Percentiles rank a stretch among this genome's conserved stretches.
phyloP scores from a whole-genome alignment of 2,113 vertebrate genomes.

The Grammomys surdaster region DNA sequence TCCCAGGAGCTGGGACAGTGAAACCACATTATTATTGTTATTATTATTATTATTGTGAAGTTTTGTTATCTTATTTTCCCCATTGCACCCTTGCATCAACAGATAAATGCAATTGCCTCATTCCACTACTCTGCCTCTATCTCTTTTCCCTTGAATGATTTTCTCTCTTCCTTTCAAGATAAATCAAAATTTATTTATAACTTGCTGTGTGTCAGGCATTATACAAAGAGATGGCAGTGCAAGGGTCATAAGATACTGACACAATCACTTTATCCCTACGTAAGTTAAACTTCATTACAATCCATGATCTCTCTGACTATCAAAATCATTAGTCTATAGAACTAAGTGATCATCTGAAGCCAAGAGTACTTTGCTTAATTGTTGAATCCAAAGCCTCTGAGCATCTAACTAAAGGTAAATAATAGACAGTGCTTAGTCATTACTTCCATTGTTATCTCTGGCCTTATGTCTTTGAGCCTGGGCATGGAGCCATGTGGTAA shows the following conservation, averaged over 20 bases:
- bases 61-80: background rate
- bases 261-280: background rate
- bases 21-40: background rate
- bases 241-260: slow-evolving; percentile 6
- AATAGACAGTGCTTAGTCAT: slow-evolving; percentile 66
- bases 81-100: background rate
- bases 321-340: slow-evolving; percentile 69
- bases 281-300: slow-evolving; percentile 27
- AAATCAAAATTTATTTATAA: slow-evolving; percentile 50
- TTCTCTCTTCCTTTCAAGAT: slow-evolving; percentile 7
- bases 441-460: slow-evolving; percentile 60
- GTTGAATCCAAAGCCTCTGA: slow-evolving; percentile 63
- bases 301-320: slow-evolving; percentile 28
- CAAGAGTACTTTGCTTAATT: slow-evolving; percentile 70
- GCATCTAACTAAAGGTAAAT: slow-evolving; percentile 65
- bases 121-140: background rate
- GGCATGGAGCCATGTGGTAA: slow-evolving; percentile 53
- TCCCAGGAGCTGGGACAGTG: background rate
- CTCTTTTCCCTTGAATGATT: background rate
- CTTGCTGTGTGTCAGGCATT: slow-evolving; percentile 6
- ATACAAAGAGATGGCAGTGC: background rate
- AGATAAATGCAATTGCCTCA: background rate
- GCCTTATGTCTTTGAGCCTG: slow-evolving; percentile 40
- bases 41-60: background rate
- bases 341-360: slow-evolving; percentile 49